phyloP scores from a whole-genome alignment of 2,888 invertebrate species.

The Heteromyza rotundicornis region DNA sequence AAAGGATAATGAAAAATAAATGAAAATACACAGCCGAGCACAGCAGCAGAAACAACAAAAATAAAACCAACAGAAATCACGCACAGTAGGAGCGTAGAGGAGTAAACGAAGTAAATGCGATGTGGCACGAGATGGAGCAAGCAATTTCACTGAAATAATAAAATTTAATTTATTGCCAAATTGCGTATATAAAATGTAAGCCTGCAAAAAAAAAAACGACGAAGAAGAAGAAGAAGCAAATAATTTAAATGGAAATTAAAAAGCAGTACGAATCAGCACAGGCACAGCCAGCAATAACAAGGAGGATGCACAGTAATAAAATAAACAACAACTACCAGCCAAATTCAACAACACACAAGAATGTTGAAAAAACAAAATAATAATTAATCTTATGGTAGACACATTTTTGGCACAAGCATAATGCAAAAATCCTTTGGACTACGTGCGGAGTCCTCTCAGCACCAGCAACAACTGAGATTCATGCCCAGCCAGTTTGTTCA shows the following conservation, averaged over 20 bases:
- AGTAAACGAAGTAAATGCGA: not conserved
- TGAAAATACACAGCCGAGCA: not conserved
- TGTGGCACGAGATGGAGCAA: not conserved
- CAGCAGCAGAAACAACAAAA: not conserved
- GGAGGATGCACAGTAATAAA: no score
- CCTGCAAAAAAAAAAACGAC: no score
- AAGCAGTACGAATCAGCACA: not conserved
- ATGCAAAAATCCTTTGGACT: no score
- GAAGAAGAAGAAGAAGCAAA: no score
- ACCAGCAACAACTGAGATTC: no score
- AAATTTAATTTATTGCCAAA: conserved; percentile 6
- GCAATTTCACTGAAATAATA: conserved; percentile 8
- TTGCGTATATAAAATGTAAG: not conserved
- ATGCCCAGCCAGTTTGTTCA: no score
- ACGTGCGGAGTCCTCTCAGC: no score
- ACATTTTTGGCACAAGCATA: not conserved
- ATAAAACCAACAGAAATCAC: no score
- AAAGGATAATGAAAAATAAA: conserved; percentile 13
- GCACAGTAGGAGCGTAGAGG: not conserved
- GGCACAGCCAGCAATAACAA: not conserved
- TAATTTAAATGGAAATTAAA: conserved; percentile 1
- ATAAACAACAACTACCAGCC: no score
- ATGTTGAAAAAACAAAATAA: not conserved
- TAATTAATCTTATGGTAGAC: conserved; percentile 12
- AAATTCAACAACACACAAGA: no score